These are phyloP conservation scores for Liparis tanakae DNA, from an alignment of 2,797 vertebrate species.

Conservation along the genomic window DNA sequence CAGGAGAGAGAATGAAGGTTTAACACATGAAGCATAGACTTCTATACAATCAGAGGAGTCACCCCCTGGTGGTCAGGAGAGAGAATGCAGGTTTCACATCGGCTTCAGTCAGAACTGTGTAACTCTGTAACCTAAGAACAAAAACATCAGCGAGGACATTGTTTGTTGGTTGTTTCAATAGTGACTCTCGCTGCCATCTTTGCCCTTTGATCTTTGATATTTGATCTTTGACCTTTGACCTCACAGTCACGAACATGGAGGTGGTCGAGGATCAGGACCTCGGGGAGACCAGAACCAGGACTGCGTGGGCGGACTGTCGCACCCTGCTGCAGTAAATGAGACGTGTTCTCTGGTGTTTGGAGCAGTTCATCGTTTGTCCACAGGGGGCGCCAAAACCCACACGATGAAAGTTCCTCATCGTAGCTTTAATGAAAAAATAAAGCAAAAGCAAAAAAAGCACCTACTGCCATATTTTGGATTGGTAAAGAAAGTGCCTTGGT, in stretches of 20 bases:
- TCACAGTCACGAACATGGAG: neutral
- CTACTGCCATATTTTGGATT: conserved; percentile 34
- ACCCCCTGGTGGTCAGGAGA: too few relatives aligned
- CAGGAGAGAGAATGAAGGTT: neutral
- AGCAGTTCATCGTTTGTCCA: neutral
- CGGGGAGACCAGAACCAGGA: neutral
- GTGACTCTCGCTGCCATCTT: too few relatives aligned
- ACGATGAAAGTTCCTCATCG: neutral
- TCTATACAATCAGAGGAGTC: too few relatives aligned
- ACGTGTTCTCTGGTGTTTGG: neutral
- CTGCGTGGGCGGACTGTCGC: neutral
- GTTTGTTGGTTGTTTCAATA: neutral
- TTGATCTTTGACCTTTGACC: neutral
- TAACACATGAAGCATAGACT: neutral
- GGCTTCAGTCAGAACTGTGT: neutral
- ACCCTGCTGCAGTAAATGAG: neutral
- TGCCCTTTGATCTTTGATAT: neutral
- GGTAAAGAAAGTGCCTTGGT: conserved; percentile 39
- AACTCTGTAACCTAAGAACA: neutral
- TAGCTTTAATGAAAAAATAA: neutral
- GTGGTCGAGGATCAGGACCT: neutral
- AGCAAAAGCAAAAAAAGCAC: neutral
- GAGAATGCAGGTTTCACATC: too few relatives aligned
- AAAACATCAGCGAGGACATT: neutral
- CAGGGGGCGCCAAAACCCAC: neutral